Percentiles rank a stretch among this genome's conserved stretches.
Conservation (phyloP, 1,140 invertebrate genomes). For the Carposina sasakii region DNA sequence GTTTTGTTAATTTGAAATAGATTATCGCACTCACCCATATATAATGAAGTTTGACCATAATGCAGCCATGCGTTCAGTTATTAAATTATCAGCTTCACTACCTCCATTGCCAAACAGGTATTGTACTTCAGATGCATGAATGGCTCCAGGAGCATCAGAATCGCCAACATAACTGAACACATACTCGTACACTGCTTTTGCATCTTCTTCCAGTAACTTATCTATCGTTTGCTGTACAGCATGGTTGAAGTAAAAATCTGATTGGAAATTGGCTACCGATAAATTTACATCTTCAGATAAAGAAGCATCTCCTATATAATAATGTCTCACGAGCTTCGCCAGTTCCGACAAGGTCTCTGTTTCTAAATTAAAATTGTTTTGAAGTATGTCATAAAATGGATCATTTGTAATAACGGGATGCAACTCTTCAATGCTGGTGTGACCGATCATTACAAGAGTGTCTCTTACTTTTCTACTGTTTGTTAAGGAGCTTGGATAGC, state of each 20-base stretch:
- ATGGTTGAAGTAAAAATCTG: conserved; percentile 52
- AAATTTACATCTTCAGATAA: conserved; percentile 30
- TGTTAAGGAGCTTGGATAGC: conserved; percentile 43
- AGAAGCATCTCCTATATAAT: conserved; percentile 53
- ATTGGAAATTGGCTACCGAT: conserved; percentile 43
- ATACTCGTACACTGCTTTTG: conserved; percentile 48
- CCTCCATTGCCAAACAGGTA: conserved; percentile 38
- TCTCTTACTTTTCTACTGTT: conserved; percentile 47
- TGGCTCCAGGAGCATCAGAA: conserved; percentile 22
- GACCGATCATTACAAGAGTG: conserved; percentile 53
- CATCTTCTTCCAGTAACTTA: conserved; percentile 44
- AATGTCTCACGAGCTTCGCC: conserved; percentile 39
- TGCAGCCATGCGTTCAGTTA: conserved; percentile 35
- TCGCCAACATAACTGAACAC: conserved; percentile 46
- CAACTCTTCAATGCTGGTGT: conserved; percentile 40
- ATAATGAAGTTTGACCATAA: conserved; percentile 59
- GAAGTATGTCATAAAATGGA: conserved; percentile 45
- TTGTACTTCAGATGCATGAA: conserved; percentile 42
- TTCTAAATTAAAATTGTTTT: conserved; percentile 48
- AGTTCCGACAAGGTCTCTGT: conserved; percentile 27
- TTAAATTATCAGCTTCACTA: conserved; percentile 30
- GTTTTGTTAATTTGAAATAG: conserved; percentile 1
- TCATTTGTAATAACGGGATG: conserved; percentile 14
- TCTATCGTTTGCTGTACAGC: conserved; percentile 42
- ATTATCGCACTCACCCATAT: conserved; percentile 42